A percentile compares a stretch with the other conserved stretches of the same genome.
These are phyloP conservation scores for Colossoma macropomum DNA, from an alignment of 2,113 vertebrate genomes.

Conservation along the genomic window DNA sequence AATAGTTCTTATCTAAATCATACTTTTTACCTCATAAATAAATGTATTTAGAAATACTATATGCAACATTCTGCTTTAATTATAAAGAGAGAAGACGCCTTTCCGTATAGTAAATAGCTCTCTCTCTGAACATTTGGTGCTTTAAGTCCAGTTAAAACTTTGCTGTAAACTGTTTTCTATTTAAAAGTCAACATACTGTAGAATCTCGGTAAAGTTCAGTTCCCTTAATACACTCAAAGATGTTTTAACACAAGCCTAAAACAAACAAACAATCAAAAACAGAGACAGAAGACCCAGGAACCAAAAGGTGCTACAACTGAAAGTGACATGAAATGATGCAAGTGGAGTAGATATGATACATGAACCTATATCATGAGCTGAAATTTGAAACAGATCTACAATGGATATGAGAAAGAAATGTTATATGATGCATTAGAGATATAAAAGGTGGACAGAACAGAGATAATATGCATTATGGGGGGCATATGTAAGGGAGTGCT, in stretches of 20 bases:
- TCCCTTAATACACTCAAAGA: neutral
- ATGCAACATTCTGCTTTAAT: neutral
- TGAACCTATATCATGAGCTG: neutral
- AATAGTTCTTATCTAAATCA: neutral
- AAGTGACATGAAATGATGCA: neutral
- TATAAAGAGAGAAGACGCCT: neutral
- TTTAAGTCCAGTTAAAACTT: neutral
- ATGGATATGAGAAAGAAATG: conserved; percentile 12
- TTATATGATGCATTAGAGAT: neutral
- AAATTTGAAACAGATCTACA: neutral
- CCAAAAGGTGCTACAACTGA: neutral
- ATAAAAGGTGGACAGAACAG: conserved; percentile 26
- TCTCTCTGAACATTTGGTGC: conserved; percentile 31
- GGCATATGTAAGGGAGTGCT: conserved; percentile 13
- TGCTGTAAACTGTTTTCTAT: neutral
- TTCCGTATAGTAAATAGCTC: conserved; percentile 23
- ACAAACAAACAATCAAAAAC: neutral
- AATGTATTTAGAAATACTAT: neutral
- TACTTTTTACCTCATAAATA: neutral
- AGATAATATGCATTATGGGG: conserved; percentile 5
- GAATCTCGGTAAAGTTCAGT: neutral
- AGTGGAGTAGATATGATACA: conserved; percentile 4
- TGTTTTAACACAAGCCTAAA: neutral
- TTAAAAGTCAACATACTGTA: neutral
- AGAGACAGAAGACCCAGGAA: neutral